phyloP scores from a whole-genome alignment of 2,888 invertebrate genomes.

The Lasioglossum lativentre region DNA sequence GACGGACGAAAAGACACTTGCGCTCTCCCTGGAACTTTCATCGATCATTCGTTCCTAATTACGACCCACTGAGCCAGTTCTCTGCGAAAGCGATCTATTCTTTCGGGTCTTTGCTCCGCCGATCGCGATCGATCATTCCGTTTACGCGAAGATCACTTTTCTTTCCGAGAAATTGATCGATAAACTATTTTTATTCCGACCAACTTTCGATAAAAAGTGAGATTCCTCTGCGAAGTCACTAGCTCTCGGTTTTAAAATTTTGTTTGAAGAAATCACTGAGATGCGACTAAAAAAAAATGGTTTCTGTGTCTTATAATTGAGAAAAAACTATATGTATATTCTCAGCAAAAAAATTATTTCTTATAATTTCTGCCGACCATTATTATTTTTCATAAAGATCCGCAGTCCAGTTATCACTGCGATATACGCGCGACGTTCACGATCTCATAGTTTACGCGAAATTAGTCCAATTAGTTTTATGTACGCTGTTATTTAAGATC shows the following conservation, averaged over 20 bases:
- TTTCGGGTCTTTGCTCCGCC: background rate
- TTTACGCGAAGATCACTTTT: background rate
- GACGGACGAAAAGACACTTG: slow-evolving; percentile 31
- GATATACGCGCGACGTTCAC: background rate
- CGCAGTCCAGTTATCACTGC: background rate
- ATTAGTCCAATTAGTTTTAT: background rate
- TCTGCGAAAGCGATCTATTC: slow-evolving; percentile 8
- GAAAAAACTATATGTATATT: too few relatives aligned
- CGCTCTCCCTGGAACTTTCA: slow-evolving; percentile 42
- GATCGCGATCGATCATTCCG: slow-evolving; percentile 4
- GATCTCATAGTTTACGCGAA: background rate
- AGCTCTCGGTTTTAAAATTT: background rate
- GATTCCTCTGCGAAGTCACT: background rate
- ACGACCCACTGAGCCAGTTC: slow-evolving; percentile 40
- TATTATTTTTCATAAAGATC: background rate
- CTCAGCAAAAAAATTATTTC: too few relatives aligned
- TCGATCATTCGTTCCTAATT: slow-evolving; percentile 33
- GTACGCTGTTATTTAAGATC: background rate
- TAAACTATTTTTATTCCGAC: background rate
- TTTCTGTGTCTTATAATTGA: too few relatives aligned
- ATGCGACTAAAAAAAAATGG: too few relatives aligned
- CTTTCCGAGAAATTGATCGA: background rate
- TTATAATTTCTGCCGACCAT: background rate
- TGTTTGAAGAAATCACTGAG: too few relatives aligned
- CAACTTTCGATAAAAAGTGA: background rate